Evolutionary conservation across 2,888 invertebrate genomes (phyloP).

Genomic region (Keiferia lycopersicella): DNA sequence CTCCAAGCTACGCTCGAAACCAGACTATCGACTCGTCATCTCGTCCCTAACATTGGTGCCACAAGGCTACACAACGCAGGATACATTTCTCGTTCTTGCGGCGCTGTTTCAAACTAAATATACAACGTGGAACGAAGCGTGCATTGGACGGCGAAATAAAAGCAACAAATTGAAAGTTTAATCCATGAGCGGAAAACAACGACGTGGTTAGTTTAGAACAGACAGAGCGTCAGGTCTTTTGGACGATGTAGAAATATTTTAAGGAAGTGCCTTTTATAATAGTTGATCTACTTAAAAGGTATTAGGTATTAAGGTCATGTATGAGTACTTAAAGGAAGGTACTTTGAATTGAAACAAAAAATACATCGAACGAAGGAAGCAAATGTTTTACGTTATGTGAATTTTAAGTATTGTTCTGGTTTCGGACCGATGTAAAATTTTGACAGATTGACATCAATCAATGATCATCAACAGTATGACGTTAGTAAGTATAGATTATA

Average conservation of each 20-base stretch:
- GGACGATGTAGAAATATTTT: neutral
- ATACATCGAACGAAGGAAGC: neutral
- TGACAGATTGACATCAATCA: neutral
- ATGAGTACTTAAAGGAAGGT: neutral
- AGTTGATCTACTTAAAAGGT: neutral
- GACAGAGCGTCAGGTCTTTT: constrained; percentile 5
- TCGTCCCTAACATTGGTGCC: neutral
- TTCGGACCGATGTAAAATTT: neutral
- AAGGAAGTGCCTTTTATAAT: neutral
- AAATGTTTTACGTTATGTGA: neutral
- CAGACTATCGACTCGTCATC: neutral
- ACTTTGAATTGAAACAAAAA: neutral
- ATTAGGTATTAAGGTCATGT: neutral
- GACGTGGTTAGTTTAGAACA: neutral
- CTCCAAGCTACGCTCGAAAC: neutral
- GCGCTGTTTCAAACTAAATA: too few species aligned
- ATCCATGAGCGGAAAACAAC: neutral
- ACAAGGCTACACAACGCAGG: neutral
- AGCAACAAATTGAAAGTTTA: neutral
- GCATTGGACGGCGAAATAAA: neutral
- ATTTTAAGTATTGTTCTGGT: neutral
- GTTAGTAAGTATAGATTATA: neutral
- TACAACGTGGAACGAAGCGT: neutral
- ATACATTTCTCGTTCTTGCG: constrained; percentile 1
- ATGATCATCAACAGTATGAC: neutral